Base-by-base conservation (phyloP, 2,797 vertebrate species). In the Melanotaenia pygmaea region DNA sequence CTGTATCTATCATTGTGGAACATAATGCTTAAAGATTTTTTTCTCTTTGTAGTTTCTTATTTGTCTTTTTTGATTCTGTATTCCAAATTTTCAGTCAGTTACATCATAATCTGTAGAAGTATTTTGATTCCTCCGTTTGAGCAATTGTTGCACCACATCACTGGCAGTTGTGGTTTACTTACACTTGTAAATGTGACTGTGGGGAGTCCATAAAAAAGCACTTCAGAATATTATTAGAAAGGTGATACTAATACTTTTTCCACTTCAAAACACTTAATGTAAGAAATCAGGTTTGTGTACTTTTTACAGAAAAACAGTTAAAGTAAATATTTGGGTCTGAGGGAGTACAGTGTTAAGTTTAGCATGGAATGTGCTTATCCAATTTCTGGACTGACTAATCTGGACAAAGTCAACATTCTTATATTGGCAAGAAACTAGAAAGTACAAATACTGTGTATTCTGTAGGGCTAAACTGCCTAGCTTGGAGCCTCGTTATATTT, bases 381-480 rank as follows among this genome's bases (percentile, higher is more conserved):
- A 43, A 34, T 47, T 74, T 72, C 73, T 61, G 35, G 34, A 58
- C 63, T 1, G 62, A 62, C 38, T 81, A 73, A 86, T 89, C 72
- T 30, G 64, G 64, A 86, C 72, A 68, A 79, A 83, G 77, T 89
- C 81, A 86, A 91, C 75, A 79, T 62, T n/a, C 60, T 84, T 89
- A 87, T 80, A 75, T 61, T 81, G 87, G 83, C 59, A 22, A 9
- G 16, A 76, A 75, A 69, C 60, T 71, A 77, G 28, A 54, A 58
- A 5, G 66, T 54, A 43, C 59, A 59, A 70, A 76, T 74, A 35
- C 22, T 64, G 64, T 73, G 43, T 60, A 43, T 67, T 77, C 38
- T 75, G 45, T 72, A 37, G 51, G 58, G 69, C 24, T 74, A 59
- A 50, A 69, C 34, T 13, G 10, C 37, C 5, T 26, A 5, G 38